A percentile compares a stretch with the other conserved stretches of the same genome.
Evolutionary conservation across 2,113 vertebrate genomes (phyloP).

Genomic region (Ochotona curzoniae): DNA sequence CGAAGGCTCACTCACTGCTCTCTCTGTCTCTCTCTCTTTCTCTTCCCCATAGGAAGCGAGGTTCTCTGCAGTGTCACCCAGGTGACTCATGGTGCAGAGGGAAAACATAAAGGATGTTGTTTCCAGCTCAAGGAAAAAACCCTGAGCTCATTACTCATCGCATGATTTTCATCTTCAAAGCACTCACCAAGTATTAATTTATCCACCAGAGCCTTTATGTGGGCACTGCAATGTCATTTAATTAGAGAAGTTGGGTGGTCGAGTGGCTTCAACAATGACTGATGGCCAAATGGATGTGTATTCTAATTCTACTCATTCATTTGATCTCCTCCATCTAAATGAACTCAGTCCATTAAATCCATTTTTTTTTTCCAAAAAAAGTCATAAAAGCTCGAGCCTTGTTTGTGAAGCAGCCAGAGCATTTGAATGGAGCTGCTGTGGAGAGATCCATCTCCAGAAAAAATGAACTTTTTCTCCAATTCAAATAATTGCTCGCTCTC

Average conservation of each 20-base stretch:
- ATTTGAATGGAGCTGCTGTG: constrained; percentile 58
- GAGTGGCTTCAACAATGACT: constrained; percentile 69
- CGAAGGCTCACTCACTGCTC: constrained; percentile 42
- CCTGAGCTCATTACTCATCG: constrained; percentile 50
- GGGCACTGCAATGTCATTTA: constrained; percentile 65
- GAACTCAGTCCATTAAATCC: constrained; percentile 76
- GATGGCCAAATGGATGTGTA: constrained; percentile 66
- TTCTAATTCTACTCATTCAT: constrained; percentile 70
- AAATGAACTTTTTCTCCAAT: constrained; percentile 55
- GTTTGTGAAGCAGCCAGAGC: constrained; percentile 51
- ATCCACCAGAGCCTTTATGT: constrained; percentile 28
- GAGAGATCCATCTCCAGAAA: constrained; percentile 56
- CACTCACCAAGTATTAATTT: constrained; percentile 73
- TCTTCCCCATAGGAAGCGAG: background rate
- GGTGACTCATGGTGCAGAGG: constrained; percentile 37
- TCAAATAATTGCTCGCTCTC: background rate
- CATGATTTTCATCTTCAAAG: constrained; percentile 74
- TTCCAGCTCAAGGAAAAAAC: constrained; percentile 36
- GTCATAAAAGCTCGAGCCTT: constrained; percentile 52
- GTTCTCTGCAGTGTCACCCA: constrained; percentile 50
- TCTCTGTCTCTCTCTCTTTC: constrained; percentile 24
- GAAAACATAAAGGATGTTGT: constrained; percentile 69
- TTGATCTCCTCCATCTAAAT: constrained; percentile 72
- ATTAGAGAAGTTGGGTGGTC: constrained; percentile 73
- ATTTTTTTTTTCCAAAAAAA: constrained; percentile 8